Evolutionary conservation across 2,113 vertebrate species (phyloP).

Genomic region (Emydura subglobosa): DNA sequence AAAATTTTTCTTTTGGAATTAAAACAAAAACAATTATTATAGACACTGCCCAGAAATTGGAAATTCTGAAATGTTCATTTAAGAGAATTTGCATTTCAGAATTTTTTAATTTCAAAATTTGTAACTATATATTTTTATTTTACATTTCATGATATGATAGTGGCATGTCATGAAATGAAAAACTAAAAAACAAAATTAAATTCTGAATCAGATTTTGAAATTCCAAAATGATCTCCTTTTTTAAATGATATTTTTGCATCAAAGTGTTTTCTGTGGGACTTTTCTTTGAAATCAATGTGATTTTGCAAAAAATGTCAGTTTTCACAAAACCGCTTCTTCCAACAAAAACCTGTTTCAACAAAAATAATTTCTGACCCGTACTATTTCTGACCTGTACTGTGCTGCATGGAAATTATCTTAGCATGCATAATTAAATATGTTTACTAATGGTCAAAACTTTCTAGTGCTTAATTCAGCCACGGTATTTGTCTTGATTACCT

Average conservation of each 20-base stretch:
- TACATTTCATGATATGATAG: background rate
- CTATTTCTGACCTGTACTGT: background rate
- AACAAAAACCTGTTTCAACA: background rate
- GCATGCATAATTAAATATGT: background rate
- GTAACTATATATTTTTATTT: background rate
- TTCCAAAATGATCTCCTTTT: background rate
- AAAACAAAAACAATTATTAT: background rate
- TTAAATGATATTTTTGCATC: background rate
- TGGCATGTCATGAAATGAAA: background rate
- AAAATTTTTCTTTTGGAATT: background rate
- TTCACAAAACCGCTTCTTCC: background rate
- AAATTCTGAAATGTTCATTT: background rate
- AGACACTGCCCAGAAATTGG: background rate
- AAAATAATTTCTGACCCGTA: background rate
- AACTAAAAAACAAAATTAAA: background rate
- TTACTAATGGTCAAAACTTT: background rate
- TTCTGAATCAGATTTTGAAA: background rate
- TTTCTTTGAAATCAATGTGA: background rate
- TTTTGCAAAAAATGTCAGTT: background rate
- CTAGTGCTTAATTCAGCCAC: background rate
- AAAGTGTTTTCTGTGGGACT: background rate
- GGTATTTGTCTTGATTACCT: background rate
- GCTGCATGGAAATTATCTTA: constrained; percentile 21
- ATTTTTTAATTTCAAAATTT: background rate
- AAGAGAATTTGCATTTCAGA: background rate